phyloP scores from a whole-genome alignment of 2,888 invertebrate genomes.

The Nineta flava region DNA sequence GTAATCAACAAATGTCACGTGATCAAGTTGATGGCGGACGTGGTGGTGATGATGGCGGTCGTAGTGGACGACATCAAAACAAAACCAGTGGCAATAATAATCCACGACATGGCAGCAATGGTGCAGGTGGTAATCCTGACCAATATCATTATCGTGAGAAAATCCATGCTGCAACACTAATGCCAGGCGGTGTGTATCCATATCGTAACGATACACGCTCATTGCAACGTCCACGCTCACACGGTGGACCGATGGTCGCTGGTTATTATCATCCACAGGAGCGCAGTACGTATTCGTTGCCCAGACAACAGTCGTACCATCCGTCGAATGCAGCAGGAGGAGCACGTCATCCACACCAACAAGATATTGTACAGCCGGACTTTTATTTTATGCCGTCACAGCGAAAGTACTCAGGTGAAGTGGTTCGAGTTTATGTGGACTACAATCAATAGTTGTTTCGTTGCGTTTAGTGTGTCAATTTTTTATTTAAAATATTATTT shows the following conservation, averaged over 20 bases:
- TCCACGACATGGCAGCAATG: neutral
- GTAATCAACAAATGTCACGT: slow-evolving; percentile 14
- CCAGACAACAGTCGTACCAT: slow-evolving; percentile 40
- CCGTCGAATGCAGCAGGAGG: slow-evolving; percentile 5
- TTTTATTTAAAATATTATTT: no score
- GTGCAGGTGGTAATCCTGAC: neutral
- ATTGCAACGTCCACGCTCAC: slow-evolving; percentile 36
- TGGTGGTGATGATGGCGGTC: no score
- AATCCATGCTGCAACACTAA: neutral
- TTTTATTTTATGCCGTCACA: slow-evolving; percentile 95
- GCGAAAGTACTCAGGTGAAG: slow-evolving; percentile 83
- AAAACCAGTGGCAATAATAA: slow-evolving; percentile 3
- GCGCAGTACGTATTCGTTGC: slow-evolving; percentile 59
- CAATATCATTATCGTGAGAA: neutral
- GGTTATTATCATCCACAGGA: slow-evolving; percentile 25
- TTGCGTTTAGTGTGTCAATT: no score
- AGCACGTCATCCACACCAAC: slow-evolving; percentile 18
- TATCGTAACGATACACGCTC: slow-evolving; percentile 44
- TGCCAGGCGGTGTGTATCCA: slow-evolving; percentile 1
- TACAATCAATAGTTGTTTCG: slow-evolving; percentile 37
- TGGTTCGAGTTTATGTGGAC: slow-evolving; percentile 69
- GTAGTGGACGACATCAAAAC: slow-evolving; percentile 18
- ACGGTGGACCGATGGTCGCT: slow-evolving; percentile 11
- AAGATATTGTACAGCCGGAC: slow-evolving; percentile 50
- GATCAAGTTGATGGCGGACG: slow-evolving; percentile 17